Conservation (phyloP, 2,113 vertebrate genomes). For the Galeopterus variegatus region DNA sequence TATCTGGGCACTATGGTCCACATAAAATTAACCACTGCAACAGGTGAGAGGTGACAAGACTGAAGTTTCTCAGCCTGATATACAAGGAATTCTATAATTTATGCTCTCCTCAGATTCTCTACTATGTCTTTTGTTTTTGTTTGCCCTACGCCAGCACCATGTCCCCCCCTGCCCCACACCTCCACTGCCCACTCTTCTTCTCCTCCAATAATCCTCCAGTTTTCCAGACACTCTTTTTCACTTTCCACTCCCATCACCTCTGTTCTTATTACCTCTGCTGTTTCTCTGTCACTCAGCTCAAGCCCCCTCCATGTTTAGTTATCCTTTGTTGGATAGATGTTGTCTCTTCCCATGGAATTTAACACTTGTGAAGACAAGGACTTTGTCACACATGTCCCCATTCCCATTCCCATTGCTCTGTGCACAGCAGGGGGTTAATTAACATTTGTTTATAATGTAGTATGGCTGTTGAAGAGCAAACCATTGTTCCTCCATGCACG, state of each 20-base stretch:
- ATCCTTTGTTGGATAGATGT: neutral
- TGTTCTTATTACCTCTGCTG: neutral
- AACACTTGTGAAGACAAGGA: neutral
- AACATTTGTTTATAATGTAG: conserved; percentile 8
- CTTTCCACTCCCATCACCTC: neutral
- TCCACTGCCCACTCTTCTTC: neutral
- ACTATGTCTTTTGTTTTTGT: neutral
- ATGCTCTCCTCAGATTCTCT: neutral
- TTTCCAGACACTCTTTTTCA: neutral
- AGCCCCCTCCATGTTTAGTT: neutral
- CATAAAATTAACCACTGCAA: neutral
- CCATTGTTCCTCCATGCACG: neutral
- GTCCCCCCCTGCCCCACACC: neutral
- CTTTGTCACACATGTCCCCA: neutral
- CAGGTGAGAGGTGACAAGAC: neutral
- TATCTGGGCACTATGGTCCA: neutral
- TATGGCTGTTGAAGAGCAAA: neutral
- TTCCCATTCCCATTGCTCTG: neutral
- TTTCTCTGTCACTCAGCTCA: neutral
- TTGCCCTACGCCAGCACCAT: neutral
- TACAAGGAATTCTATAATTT: neutral
- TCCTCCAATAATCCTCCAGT: neutral
- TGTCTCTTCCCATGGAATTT: neutral
- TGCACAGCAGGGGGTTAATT: neutral
- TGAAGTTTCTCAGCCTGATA: neutral